A percentile compares a stretch with the other conserved stretches of the same genome.
Evolutionary conservation across 2,797 vertebrate genomes (phyloP).

Genomic region (Acanthiza pusilla): DNA sequence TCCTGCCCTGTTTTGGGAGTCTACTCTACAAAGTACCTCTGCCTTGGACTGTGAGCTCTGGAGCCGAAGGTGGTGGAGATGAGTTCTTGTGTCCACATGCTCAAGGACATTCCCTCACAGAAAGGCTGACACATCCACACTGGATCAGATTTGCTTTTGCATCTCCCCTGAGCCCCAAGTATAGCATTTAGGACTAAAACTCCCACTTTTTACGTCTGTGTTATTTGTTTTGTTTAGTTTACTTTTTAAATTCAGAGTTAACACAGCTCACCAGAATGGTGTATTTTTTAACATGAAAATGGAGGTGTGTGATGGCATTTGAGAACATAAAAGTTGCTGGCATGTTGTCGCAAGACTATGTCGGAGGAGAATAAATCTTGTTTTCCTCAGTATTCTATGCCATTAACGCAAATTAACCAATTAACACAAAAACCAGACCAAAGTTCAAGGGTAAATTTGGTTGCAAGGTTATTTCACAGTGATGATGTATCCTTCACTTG

Average conservation of each 20-base stretch:
- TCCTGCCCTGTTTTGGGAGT: neutral
- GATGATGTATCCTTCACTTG: neutral
- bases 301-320: neutral
- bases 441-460: neutral
- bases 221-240: neutral
- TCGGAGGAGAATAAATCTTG: neutral
- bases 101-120: accelerated
- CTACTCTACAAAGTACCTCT: neutral
- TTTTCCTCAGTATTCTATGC: neutral
- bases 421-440: neutral
- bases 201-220: neutral
- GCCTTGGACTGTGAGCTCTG: neutral
- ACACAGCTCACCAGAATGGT: accelerated
- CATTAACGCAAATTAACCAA: neutral
- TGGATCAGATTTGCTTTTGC: neutral
- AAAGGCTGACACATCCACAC: accelerated
- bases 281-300: neutral
- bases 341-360: neutral
- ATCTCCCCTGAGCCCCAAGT: accelerated
- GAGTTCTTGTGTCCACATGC: accelerated
- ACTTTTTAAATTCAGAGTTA: neutral
- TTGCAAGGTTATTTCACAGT: neutral
- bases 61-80: accelerated
- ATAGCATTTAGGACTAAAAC: neutral
- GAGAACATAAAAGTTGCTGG: neutral